phyloP scores from a whole-genome alignment of 2,888 invertebrate genomes.

The Arge pagana region DNA sequence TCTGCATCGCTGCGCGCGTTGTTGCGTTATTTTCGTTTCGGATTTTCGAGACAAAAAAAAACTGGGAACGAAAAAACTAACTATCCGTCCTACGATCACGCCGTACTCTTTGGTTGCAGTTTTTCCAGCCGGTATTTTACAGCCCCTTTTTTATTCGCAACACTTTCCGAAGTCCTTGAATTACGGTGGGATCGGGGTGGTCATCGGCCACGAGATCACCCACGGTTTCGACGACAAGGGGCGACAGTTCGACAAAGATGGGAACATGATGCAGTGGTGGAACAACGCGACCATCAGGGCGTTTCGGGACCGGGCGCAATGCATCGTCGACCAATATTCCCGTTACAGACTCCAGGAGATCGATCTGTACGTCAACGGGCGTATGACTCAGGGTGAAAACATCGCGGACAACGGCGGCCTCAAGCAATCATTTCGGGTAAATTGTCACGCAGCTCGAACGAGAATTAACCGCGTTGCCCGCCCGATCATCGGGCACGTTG shows the following conservation, averaged over 20 bases:
- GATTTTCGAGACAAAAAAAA: too few species aligned
- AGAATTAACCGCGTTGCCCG: too few species aligned
- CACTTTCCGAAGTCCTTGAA: slow-evolving; percentile 82
- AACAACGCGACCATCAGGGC: slow-evolving; percentile 79
- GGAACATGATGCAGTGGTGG: slow-evolving; percentile 94
- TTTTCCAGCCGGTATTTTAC: slow-evolving; percentile 85
- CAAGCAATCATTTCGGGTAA: slow-evolving; percentile 85
- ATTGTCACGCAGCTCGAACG: too few species aligned
- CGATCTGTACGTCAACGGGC: slow-evolving; percentile 70
- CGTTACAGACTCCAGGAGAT: slow-evolving; percentile 81
- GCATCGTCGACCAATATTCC: slow-evolving; percentile 86
- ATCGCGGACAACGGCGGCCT: slow-evolving; percentile 93
- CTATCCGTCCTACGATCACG: background rate
- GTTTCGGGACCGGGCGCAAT: slow-evolving; percentile 81
- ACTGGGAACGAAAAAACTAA: background rate
- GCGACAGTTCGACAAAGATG: slow-evolving; percentile 85
- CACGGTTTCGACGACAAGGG: slow-evolving; percentile 86
- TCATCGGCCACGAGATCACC: slow-evolving; percentile 85
- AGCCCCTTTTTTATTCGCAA: slow-evolving; percentile 85
- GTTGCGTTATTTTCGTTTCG: background rate
- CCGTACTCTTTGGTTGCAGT: slow-evolving; percentile 60
- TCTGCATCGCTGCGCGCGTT: too few species aligned
- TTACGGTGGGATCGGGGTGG: slow-evolving; percentile 85
- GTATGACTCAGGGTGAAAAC: slow-evolving; percentile 86
- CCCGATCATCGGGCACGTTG: too few species aligned